These are phyloP conservation scores for Siniperca knerii DNA, from an alignment of 2,113 vertebrate genomes.

Conservation along the genomic window DNA sequence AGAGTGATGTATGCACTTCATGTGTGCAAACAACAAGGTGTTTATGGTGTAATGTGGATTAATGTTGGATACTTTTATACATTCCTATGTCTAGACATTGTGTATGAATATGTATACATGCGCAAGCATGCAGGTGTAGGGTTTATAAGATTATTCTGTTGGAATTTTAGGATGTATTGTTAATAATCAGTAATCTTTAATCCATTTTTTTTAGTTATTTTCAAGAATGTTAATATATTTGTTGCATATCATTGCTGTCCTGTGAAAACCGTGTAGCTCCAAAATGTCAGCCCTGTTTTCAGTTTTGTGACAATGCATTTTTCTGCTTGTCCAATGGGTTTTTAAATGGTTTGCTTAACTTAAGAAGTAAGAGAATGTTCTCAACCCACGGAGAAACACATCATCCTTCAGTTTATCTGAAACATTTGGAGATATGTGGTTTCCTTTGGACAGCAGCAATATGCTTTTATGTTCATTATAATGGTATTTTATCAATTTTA, in stretches of 20 bases:
- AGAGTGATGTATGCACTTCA: slow-evolving; percentile 39
- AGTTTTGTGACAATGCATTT: neutral
- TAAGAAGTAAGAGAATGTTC: neutral
- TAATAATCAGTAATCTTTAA: neutral
- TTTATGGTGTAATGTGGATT: slow-evolving; percentile 27
- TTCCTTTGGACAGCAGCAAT: neutral
- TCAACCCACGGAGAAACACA: neutral
- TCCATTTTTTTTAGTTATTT: neutral
- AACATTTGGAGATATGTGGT: neutral
- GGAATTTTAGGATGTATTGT: neutral
- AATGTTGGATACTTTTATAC: neutral
- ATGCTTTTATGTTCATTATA: neutral
- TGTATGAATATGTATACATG: neutral
- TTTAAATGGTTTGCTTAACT: neutral
- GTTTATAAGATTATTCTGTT: neutral
- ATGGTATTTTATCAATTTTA: neutral
- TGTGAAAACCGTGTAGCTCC: neutral
- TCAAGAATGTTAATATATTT: neutral
- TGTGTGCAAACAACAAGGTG: slow-evolving; percentile 51
- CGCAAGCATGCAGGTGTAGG: too few species aligned
- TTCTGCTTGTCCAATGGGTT: neutral
- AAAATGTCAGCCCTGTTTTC: neutral
- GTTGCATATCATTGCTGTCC: too few species aligned
- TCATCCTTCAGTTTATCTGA: neutral
- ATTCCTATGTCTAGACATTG: slow-evolving; percentile 39